phyloP scores from a whole-genome alignment of 2,797 vertebrate species.

The Phyllotis vaccarum region DNA sequence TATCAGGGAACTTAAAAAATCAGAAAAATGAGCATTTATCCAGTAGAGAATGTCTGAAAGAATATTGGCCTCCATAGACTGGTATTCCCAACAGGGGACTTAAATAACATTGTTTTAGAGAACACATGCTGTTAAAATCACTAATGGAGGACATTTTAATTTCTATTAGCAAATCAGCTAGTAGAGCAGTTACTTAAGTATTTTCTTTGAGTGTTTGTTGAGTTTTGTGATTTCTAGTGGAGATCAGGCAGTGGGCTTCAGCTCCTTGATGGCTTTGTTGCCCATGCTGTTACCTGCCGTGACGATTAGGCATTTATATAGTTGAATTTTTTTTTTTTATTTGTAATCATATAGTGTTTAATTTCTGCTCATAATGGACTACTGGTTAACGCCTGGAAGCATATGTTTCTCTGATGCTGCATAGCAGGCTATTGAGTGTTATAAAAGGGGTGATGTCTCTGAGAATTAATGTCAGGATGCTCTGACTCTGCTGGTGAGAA shows the following conservation, averaged over 20 bases:
- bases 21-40: conserved; percentile 9
- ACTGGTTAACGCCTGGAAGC: conserved; percentile 64
- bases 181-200: conserved; percentile 40
- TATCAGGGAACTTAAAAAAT: conserved; percentile 8
- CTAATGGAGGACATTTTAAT: conserved; percentile 63
- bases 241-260: conserved; percentile 5
- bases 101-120: conserved; percentile 44
- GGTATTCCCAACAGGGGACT: conserved; percentile 17
- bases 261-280: neutral
- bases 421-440: conserved; percentile 62
- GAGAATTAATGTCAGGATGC: conserved; percentile 50
- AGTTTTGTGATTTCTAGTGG: conserved; percentile 46
- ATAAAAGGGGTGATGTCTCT: conserved; percentile 35
- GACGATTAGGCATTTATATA: conserved; percentile 27
- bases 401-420: conserved; percentile 9
- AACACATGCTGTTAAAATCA: conserved; percentile 48
- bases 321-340: conserved; percentile 59
- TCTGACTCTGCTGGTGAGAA: conserved; percentile 29
- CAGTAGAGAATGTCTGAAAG: conserved; percentile 50
- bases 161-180: conserved; percentile 51
- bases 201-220: conserved; percentile 1
- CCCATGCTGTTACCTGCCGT: neutral
- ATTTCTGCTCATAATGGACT: conserved; percentile 55
- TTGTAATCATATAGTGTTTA: conserved; percentile 47
- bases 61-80: neutral